Percentiles rank a stretch among this genome's conserved stretches.
These are phyloP conservation scores for Montipora sp. DNA, from an alignment of 64 coral and sea anemone species.

Conservation along the genomic window DNA sequence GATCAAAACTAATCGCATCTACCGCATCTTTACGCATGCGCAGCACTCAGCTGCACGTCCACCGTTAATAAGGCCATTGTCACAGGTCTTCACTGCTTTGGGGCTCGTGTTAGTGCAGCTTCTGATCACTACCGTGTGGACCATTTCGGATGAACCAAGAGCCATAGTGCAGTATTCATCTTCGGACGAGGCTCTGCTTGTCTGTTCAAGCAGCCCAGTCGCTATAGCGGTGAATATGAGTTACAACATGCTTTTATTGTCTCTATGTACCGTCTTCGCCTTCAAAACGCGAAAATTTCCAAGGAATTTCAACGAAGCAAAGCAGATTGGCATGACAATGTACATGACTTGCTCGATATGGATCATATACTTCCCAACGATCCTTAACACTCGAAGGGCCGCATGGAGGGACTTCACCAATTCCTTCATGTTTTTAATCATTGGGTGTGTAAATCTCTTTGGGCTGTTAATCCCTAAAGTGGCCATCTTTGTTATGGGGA, in stretches of 20 bases:
- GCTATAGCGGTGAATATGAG: constrained; percentile 69
- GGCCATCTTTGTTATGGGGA: constrained; percentile 45
- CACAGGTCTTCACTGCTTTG: constrained; percentile 72
- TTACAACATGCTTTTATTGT: constrained; percentile 82
- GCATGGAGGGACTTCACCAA: constrained; percentile 59
- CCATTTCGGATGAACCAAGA: constrained; percentile 69
- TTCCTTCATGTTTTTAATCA: constrained; percentile 43
- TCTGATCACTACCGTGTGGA: constrained; percentile 70
- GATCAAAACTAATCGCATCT: constrained; percentile 93
- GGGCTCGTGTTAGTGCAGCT: constrained; percentile 81
- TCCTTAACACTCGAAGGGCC: constrained; percentile 52
- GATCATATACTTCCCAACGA: constrained; percentile 86
- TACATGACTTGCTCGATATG: constrained; percentile 92
- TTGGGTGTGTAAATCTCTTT: constrained; percentile 68
- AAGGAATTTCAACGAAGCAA: constrained; percentile 98
- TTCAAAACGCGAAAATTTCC: constrained; percentile 93
- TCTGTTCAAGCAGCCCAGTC: constrained; percentile 56
- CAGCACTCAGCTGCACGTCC: constrained; percentile 71
- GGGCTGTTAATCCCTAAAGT: constrained; percentile 80
- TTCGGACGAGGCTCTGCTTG: constrained; percentile 13
- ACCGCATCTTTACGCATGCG: constrained; percentile 84
- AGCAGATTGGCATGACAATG: constrained; percentile 92
- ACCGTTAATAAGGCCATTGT: constrained; percentile 78
- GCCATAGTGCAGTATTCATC: constrained; percentile 60
- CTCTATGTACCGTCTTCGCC: constrained; percentile 87